Evolutionary conservation across 2,888 invertebrate species (phyloP), one percentile per base, ranked within the genome.

Genomic region (Herminia tarsipennalis): DNA sequence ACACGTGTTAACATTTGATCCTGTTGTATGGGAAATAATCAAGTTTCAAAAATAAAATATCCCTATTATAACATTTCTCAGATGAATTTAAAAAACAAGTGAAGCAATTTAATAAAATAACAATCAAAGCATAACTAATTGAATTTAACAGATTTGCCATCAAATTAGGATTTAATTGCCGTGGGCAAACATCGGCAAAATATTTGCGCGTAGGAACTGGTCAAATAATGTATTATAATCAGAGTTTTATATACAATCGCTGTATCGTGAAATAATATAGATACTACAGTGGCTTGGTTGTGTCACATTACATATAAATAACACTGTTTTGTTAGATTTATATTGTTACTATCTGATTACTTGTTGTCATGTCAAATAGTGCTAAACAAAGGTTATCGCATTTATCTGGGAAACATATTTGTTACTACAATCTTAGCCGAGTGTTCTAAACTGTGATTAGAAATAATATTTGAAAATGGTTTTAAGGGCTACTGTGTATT

Each of bases 371-470:
- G 67, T 64, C 62, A 56, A 49, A 67, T 51, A 58, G 58, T 62
- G n/a, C n/a, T 52, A 59, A 59, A 53, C 58, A 46, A 51, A 51
- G 67, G 71, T 72, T 75, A 75, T 75, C 75, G 57, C 50, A 54
- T 60, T 67, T n/a, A 70, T 68, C 62, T 66, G 51, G 59, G 66
- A 75, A 70, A n/a, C n/a, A n/a, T n/a, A n/a, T n/a, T n/a, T n/a
- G n/a, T n/a, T n/a, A n/a, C n/a, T n/a, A n/a, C n/a, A n/a, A n/a
- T n/a, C n/a, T n/a, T n/a, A n/a, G n/a, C n/a, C n/a, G n/a, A n/a
- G n/a, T n/a, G n/a, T n/a, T n/a, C n/a, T n/a, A n/a, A n/a, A n/a
- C n/a, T n/a, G n/a, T n/a, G n/a, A n/a, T n/a, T n/a, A n/a, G n/a
- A n/a, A n/a, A n/a, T n/a, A n/a, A n/a, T n/a, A n/a, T n/a, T n/a